phyloP scores from a whole-genome alignment of 1,140 invertebrate genomes.

The Drosophila azteca region DNA sequence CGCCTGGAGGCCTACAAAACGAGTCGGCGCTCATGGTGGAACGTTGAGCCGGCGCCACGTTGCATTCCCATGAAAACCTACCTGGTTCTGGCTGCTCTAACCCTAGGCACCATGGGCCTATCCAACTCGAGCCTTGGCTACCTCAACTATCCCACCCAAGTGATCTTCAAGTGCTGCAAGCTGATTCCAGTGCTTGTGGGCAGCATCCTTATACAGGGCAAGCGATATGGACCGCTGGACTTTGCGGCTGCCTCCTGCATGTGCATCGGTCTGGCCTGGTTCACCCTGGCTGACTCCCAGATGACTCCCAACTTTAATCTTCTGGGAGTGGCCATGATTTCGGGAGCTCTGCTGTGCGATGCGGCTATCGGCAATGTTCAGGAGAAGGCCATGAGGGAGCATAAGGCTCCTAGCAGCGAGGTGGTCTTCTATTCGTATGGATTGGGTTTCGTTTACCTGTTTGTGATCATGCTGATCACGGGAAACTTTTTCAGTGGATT shows the following conservation, averaged over 20 bases:
- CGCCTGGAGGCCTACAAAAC: constrained; percentile 85
- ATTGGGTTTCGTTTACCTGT: constrained; percentile 93
- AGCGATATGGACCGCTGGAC: constrained; percentile 93
- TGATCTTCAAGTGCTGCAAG: constrained; percentile 99
- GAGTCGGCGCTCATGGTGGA: constrained; percentile 49
- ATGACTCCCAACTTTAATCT: constrained; percentile 94
- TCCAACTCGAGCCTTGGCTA: constrained; percentile 98
- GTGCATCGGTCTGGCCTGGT: constrained; percentile 96
- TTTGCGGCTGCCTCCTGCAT: constrained; percentile 93
- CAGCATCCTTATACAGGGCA: constrained; percentile 95
- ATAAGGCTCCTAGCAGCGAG: constrained; percentile 93
- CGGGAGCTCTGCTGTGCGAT: constrained; percentile 94
- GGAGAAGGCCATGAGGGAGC: constrained; percentile 95
- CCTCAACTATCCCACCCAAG: constrained; percentile 96
- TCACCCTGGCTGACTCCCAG: constrained; percentile 95
- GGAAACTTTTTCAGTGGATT: constrained; percentile 91
- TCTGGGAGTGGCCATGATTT: constrained; percentile 94
- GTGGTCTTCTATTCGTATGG: constrained; percentile 97
- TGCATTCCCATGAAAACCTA: constrained; percentile 93
- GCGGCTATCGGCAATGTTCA: constrained; percentile 98
- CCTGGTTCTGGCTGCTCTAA: constrained; percentile 91
- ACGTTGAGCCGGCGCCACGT: constrained; percentile 87
- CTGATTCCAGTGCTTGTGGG: constrained; percentile 97
- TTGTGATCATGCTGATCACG: constrained; percentile 89
- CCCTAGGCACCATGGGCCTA: constrained; percentile 97